Evolutionary conservation across 2,797 vertebrate species (phyloP).

Genomic region (Hippocampus kuda): DNA sequence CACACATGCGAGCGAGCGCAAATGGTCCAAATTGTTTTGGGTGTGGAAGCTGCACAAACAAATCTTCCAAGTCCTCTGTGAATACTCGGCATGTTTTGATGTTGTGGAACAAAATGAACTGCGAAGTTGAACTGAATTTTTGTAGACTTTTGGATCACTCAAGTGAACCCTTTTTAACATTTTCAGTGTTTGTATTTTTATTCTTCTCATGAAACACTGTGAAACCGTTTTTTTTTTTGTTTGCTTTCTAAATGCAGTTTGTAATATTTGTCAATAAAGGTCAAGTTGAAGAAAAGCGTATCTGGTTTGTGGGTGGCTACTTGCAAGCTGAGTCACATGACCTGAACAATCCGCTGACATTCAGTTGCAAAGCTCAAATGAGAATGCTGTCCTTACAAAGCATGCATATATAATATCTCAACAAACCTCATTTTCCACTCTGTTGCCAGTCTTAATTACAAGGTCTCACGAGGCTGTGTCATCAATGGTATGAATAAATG

Average conservation of each 20-base stretch:
- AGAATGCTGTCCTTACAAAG: not conserved
- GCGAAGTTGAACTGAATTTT: slow-evolving; percentile 25
- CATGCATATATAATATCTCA: no score
- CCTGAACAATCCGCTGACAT: not conserved
- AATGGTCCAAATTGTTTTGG: slow-evolving; percentile 9
- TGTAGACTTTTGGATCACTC: slow-evolving; percentile 2
- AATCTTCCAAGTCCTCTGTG: slow-evolving; percentile 22
- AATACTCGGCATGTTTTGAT: slow-evolving; percentile 26
- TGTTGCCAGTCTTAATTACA: no score
- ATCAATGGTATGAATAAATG: no score
- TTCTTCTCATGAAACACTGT: slow-evolving; percentile 39
- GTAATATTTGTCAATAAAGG: slow-evolving; percentile 46
- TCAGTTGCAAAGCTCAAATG: not conserved
- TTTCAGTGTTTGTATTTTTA: slow-evolving; percentile 22
- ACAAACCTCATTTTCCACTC: no score
- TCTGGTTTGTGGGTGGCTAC: not conserved
- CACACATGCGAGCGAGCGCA: not conserved
- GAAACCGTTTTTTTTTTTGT: slow-evolving; percentile 30
- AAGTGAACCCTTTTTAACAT: slow-evolving; percentile 25
- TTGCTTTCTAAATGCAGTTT: slow-evolving; percentile 11
- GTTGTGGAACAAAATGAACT: slow-evolving; percentile 30
- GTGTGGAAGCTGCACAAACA: slow-evolving; percentile 34
- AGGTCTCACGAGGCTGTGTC: no score
- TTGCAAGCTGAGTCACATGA: not conserved
- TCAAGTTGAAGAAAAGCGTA: slow-evolving; percentile 4